A percentile compares a stretch with the other conserved stretches of the same genome.
Evolutionary conservation across 1,140 invertebrate genomes (phyloP).

Genomic region (Parasteatoda tepidariorum): DNA sequence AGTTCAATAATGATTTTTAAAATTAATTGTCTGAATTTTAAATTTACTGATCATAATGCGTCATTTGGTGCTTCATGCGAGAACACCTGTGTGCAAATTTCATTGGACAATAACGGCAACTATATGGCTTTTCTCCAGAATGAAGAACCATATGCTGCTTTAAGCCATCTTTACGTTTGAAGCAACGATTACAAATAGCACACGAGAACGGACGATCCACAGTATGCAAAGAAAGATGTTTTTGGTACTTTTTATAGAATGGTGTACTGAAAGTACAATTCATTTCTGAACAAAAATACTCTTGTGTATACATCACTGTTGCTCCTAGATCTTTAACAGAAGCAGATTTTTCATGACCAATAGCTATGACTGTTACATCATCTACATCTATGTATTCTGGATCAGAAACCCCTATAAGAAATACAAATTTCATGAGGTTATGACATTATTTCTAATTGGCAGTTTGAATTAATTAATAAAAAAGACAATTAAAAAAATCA

Average conservation of each 20-base stretch:
- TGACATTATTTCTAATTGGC: too few species aligned
- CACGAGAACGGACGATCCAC: conserved; percentile 66
- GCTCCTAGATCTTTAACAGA: not conserved
- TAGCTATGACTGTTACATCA: too few species aligned
- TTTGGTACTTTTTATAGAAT: not conserved
- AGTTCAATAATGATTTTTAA: too few species aligned
- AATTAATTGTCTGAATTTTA: too few species aligned
- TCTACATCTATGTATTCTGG: not conserved
- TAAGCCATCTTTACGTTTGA: conserved; percentile 62
- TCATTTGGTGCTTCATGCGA: not conserved
- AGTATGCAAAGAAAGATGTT: conserved; percentile 26
- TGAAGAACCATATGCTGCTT: conserved; percentile 42
- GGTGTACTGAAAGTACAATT: conserved; percentile 10
- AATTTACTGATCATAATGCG: too few species aligned
- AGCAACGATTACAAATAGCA: conserved; percentile 69
- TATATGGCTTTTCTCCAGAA: conserved; percentile 63
- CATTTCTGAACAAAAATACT: not conserved
- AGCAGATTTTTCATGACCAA: not conserved
- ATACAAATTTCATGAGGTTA: too few species aligned
- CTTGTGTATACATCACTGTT: conserved; percentile 18
- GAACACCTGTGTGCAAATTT: conserved; percentile 22
- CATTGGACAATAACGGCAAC: conserved; percentile 12
- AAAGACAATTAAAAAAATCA: too few species aligned
- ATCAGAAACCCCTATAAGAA: too few species aligned
- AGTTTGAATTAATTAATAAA: too few species aligned